Conservation (phyloP, 2,888 invertebrate species). For the Ormyrus thymus region DNA sequence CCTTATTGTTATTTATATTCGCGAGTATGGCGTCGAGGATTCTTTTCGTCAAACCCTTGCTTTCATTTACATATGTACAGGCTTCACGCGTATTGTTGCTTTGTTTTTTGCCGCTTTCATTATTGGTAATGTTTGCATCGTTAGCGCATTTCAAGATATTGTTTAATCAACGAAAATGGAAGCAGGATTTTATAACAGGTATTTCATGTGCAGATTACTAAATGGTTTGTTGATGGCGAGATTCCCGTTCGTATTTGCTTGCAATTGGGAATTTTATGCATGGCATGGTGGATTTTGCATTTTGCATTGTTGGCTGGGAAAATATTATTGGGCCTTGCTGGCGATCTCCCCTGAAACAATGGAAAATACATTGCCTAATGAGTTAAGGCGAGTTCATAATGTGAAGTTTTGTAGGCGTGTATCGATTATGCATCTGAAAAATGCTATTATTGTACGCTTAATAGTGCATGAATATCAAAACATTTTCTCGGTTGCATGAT, state of each 20-base stretch:
- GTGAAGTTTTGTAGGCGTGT: too few species aligned
- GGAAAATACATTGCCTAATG: too few species aligned
- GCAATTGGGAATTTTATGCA: not conserved
- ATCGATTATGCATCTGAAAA: too few species aligned
- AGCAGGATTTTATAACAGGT: constrained; percentile 11
- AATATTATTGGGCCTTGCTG: too few species aligned
- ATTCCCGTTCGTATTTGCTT: not conserved
- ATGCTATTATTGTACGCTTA: too few species aligned
- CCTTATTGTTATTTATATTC: constrained; percentile 51
- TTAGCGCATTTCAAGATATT: not conserved
- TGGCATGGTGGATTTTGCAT: too few species aligned
- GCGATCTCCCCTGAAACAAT: too few species aligned
- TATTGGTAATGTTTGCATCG: not conserved
- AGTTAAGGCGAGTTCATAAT: too few species aligned
- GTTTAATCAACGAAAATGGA: not conserved
- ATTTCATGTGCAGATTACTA: not conserved
- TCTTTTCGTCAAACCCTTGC: not conserved
- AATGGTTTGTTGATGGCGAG: not conserved
- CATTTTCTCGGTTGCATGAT: too few species aligned
- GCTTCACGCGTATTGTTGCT: not conserved
- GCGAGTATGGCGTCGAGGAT: not conserved
- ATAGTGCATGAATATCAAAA: too few species aligned
- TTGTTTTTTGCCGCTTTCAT: not conserved
- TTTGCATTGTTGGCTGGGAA: too few species aligned
- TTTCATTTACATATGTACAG: not conserved